These are phyloP conservation scores for Muscicapa adusta DNA, from an alignment of 2,113 vertebrate genomes.

Conservation along the genomic window DNA sequence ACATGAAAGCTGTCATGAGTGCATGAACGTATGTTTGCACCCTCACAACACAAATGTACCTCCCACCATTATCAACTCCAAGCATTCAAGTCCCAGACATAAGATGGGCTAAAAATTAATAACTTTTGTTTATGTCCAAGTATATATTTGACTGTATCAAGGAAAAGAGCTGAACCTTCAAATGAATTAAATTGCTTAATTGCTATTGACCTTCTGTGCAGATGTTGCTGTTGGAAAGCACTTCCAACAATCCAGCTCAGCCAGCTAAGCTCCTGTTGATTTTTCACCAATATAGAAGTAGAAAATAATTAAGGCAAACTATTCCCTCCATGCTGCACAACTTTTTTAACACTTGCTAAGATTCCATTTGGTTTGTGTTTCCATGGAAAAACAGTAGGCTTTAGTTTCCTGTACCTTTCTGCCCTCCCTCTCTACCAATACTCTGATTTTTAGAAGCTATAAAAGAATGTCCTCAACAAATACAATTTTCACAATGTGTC, in stretches of 20 bases:
- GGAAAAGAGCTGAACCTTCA: neutral
- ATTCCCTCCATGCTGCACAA: neutral
- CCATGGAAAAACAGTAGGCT: neutral
- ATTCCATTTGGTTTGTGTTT: neutral
- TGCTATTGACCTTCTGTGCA: neutral
- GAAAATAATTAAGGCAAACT: neutral
- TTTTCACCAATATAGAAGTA: neutral
- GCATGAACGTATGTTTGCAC: accelerated
- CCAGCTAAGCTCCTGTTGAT: neutral
- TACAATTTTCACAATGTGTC: neutral
- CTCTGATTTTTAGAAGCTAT: neutral
- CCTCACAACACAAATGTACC: neutral
- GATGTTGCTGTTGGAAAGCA: neutral
- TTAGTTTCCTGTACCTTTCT: neutral
- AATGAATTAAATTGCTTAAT: neutral
- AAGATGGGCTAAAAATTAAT: neutral
- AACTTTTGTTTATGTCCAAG: neutral
- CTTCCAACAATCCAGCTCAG: neutral
- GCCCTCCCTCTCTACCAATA: neutral
- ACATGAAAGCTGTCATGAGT: neutral
- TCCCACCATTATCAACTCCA: neutral
- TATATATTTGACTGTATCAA: neutral
- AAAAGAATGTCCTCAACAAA: neutral
- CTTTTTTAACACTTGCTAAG: neutral
- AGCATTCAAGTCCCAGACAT: neutral